Evolutionary conservation across 2,797 vertebrate genomes (phyloP).

Genomic region (Fringilla coelebs): DNA sequence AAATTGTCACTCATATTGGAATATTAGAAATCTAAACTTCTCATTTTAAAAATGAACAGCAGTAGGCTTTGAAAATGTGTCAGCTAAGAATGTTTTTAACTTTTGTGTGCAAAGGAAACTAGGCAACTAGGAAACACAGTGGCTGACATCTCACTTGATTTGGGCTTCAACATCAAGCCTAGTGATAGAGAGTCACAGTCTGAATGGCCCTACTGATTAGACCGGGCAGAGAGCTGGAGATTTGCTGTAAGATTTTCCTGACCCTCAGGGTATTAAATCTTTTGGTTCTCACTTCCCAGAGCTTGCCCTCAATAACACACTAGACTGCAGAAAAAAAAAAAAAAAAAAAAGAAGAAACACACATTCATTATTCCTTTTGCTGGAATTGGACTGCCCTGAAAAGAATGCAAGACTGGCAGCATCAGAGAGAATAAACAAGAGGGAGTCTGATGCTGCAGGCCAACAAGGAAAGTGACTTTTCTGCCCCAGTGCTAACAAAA

Average conservation of each 20-base stretch:
- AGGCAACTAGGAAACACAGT: neutral
- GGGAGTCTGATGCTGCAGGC: neutral
- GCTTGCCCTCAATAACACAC: neutral
- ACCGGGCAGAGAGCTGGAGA: neutral
- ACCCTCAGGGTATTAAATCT: neutral
- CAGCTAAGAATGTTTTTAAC: neutral
- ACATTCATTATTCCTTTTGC: neutral
- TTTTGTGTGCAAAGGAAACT: neutral
- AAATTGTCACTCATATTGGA: neutral
- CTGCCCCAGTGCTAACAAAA: neutral
- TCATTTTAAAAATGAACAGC: neutral
- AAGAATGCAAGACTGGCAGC: slow-evolving; percentile 18
- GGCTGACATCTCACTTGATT: neutral
- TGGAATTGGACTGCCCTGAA: neutral
- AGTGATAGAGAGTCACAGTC: neutral
- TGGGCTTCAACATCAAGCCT: neutral
- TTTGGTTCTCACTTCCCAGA: neutral
- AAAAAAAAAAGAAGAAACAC: neutral
- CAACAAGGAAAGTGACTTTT: neutral
- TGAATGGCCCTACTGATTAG: neutral
- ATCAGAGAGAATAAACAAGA: slow-evolving; percentile 15
- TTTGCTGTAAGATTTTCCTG: neutral
- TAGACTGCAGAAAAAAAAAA: neutral
- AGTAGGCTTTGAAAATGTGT: neutral
- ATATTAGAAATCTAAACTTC: neutral